Conservation (phyloP, 2,888 invertebrate species). For the Pristionchus maxplancki region DNA sequence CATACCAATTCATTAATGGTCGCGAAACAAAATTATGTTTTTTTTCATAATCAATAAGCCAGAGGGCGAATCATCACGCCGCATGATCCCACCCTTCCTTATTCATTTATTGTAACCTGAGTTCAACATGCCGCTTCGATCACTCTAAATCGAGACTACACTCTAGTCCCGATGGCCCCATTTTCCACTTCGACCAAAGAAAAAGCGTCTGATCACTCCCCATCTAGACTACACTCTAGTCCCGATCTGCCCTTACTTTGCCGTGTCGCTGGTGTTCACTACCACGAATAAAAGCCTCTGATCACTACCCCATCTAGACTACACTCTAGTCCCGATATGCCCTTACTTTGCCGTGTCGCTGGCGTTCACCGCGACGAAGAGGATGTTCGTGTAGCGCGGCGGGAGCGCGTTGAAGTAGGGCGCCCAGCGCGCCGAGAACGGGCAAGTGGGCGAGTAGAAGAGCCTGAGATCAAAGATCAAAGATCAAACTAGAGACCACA, state of each 20-base stretch:
- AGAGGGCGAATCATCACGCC: no score
- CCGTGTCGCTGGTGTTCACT: no score
- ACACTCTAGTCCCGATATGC: not conserved
- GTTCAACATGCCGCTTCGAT: no score
- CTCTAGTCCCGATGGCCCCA: not conserved
- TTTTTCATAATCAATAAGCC: no score
- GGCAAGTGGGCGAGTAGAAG: constrained; percentile 92
- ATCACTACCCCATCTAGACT: not conserved
- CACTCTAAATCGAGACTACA: not conserved
- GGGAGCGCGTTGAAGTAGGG: constrained; percentile 93
- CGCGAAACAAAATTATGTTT: no score
- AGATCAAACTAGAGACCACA: not conserved
- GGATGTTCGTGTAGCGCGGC: constrained; percentile 89
- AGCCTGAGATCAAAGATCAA: constrained; percentile 57
- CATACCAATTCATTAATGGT: no score
- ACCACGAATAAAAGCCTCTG: no score
- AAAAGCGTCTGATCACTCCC: not conserved
- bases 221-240: not conserved
- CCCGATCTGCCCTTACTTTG: constrained; percentile 80
- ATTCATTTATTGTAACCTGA: no score
- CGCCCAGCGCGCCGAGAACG: constrained; percentile 91
- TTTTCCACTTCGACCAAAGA: no score
- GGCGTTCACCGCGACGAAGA: constrained; percentile 89
- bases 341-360: constrained; percentile 85
- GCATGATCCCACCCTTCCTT: no score